Conservation (phyloP, 1,140 invertebrate genomes). For the Sycobia sp. region DNA sequence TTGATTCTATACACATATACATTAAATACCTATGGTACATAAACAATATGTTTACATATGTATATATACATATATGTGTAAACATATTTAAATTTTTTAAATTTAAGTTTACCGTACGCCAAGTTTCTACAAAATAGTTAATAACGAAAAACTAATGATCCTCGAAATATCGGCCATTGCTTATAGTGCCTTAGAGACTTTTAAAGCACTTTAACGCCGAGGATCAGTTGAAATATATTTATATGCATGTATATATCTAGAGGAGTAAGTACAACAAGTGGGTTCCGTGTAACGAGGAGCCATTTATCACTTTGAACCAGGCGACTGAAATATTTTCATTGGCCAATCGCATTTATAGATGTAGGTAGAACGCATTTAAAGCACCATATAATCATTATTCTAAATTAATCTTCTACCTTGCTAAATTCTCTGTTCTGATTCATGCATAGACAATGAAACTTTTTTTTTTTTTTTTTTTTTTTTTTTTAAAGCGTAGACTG, state of each 20-base stretch:
- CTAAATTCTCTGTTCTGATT: conserved; percentile 1
- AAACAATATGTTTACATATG: conserved; percentile 47
- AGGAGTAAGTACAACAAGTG: conserved; percentile 45
- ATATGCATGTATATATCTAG: conserved; percentile 38
- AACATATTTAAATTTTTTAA: conserved; percentile 45
- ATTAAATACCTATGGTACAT: conserved; percentile 46
- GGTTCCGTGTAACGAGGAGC: conserved; percentile 22
- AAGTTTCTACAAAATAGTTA: conserved; percentile 28
- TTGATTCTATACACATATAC: conserved; percentile 41
- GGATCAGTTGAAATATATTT: conserved; percentile 5
- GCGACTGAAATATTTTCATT: conserved; percentile 19
- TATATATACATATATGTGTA: conserved; percentile 11
- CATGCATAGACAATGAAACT: neutral
- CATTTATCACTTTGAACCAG: conserved; percentile 20
- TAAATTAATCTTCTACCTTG: conserved; percentile 9
- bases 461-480: too few species aligned
- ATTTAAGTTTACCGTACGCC: conserved; percentile 48
- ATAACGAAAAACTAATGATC: conserved; percentile 41
- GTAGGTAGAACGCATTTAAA: conserved; percentile 13
- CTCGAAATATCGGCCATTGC: conserved; percentile 42
- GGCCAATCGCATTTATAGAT: conserved; percentile 3
- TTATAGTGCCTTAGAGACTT: conserved; percentile 33
- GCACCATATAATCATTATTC: conserved; percentile 3
- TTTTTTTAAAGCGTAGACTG: neutral
- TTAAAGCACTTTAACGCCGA: conserved; percentile 32